phyloP scores from a whole-genome alignment of 2,113 vertebrate species.

The Nyctereutes procyonoides region DNA sequence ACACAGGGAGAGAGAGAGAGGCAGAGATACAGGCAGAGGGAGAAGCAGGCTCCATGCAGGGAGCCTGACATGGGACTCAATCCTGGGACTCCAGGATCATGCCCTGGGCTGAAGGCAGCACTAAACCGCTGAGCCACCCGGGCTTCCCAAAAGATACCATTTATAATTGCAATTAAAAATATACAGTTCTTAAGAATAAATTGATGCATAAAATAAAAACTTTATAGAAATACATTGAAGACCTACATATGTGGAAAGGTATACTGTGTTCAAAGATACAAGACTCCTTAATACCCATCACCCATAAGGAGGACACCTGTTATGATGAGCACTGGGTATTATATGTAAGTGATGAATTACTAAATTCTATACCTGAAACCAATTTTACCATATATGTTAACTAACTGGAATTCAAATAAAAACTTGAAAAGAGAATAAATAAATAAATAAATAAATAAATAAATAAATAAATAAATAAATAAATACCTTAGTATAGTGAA shows the following conservation, averaged over 20 bases:
- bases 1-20: too few species aligned
- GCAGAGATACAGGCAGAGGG: too few species aligned
- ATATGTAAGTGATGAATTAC: not conserved
- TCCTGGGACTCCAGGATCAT: too few species aligned
- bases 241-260: not conserved
- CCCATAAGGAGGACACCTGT: not conserved
- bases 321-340: not conserved
- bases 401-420: not conserved
- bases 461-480: too few species aligned
- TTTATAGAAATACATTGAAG: not conserved
- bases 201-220: not conserved
- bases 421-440: not conserved
- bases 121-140: too few species aligned
- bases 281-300: not conserved
- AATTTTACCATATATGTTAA: not conserved
- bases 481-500: not conserved
- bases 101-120: too few species aligned
- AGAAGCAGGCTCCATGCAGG: too few species aligned
- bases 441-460: not conserved
- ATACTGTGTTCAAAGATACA: rapidly evolving
- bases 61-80: too few species aligned
- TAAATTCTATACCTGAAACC: not conserved
- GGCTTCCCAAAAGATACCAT: not conserved
- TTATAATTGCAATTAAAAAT: not conserved
- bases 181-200: not conserved